phyloP scores from a whole-genome alignment of 2,113 vertebrate species.

The Stegastes partitus region DNA sequence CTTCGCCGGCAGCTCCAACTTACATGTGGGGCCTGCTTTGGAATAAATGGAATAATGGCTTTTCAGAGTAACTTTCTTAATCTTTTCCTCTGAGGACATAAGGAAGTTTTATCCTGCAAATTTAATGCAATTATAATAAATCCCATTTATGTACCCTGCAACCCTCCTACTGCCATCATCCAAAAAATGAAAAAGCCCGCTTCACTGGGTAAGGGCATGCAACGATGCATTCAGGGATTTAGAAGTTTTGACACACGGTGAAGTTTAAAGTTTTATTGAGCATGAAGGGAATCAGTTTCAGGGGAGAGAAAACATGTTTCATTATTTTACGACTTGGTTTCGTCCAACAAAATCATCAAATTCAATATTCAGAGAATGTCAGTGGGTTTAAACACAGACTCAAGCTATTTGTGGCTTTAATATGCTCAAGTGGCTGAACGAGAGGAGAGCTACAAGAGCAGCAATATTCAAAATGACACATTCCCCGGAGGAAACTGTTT shows the following conservation, averaged over 20 bases:
- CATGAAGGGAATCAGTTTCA: slow-evolving; percentile 29
- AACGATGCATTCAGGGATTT: slow-evolving; percentile 21
- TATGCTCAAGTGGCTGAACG: slow-evolving; percentile 54
- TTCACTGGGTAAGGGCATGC: slow-evolving; percentile 21
- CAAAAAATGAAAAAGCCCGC: slow-evolving; percentile 23
- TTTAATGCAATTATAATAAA: slow-evolving; percentile 44
- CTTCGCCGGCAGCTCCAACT: slow-evolving; percentile 43
- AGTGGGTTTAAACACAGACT: slow-evolving; percentile 63
- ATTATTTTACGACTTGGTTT: slow-evolving; percentile 38
- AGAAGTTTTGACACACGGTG: slow-evolving; percentile 24
- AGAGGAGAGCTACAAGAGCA: slow-evolving; percentile 40
- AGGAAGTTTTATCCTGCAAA: slow-evolving; percentile 38
- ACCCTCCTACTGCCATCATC: not conserved
- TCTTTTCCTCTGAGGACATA: slow-evolving; percentile 27
- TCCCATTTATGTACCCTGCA: slow-evolving; percentile 13
- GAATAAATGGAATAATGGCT: slow-evolving; percentile 50
- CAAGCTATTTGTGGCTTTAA: slow-evolving; percentile 60
- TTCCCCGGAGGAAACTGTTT: slow-evolving; percentile 60
- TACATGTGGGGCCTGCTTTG: slow-evolving; percentile 43
- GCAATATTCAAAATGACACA: slow-evolving; percentile 67
- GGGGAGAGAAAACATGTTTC: slow-evolving; percentile 43
- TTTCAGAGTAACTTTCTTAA: slow-evolving; percentile 50
- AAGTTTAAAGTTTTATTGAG: slow-evolving; percentile 54
- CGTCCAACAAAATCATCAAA: slow-evolving; percentile 51
- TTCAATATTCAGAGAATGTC: slow-evolving; percentile 58